These are phyloP conservation scores for Tetrax tetrax DNA, from an alignment of 2,113 vertebrate species.

Conservation along the genomic window DNA sequence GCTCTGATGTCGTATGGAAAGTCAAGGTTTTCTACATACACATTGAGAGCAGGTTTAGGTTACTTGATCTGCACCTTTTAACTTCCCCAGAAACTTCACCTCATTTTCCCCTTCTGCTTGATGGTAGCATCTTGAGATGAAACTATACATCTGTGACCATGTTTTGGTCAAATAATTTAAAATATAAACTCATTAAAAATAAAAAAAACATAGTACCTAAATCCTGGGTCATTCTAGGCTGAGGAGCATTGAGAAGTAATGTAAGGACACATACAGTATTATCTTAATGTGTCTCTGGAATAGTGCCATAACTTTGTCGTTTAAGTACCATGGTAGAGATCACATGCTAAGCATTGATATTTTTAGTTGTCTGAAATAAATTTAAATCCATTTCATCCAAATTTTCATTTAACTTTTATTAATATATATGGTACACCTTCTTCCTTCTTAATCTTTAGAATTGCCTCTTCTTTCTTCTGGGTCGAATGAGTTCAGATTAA, in stretches of 20 bases:
- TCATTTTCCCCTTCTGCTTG: background rate
- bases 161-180: background rate
- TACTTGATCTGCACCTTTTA: background rate
- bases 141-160: background rate
- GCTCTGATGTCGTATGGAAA: background rate
- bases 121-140: background rate
- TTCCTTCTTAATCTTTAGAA: background rate
- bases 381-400: background rate
- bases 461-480: background rate
- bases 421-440: background rate
- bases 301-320: background rate
- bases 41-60: background rate
- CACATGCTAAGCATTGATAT: background rate
- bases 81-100: background rate
- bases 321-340: background rate
- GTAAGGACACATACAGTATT: background rate
- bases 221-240: background rate
- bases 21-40: background rate
- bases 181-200: background rate
- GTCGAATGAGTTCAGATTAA: background rate
- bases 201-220: background rate
- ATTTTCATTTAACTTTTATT: background rate
- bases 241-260: background rate
- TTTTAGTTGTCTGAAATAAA: background rate
- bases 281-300: background rate